These are phyloP conservation scores for Chymomyza procnemis DNA, from an alignment of 2,888 invertebrate species.

Conservation along the genomic window DNA sequence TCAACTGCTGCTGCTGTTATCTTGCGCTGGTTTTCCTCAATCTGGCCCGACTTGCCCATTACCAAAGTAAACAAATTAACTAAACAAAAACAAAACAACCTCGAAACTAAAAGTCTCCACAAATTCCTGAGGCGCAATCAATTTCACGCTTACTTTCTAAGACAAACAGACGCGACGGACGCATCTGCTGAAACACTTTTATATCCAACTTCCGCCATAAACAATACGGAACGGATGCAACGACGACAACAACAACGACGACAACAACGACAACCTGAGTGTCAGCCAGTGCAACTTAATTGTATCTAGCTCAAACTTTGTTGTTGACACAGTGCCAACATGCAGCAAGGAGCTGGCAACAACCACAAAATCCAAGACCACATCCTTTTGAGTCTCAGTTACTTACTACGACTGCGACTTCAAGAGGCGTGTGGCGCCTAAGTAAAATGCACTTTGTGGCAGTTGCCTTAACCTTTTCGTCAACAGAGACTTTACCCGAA, in stretches of 20 bases:
- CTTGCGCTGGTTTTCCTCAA: background rate
- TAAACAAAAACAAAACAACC: background rate
- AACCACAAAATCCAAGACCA: background rate
- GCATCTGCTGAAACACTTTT: background rate
- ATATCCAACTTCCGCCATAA: background rate
- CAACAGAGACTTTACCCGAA: slow-evolving; percentile 9
- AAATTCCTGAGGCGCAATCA: slow-evolving; percentile 62
- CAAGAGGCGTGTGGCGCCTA: slow-evolving; percentile 26
- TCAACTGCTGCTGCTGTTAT: background rate
- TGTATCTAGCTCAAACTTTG: slow-evolving; percentile 19
- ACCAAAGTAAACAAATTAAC: background rate
- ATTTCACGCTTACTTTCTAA: slow-evolving; percentile 50
- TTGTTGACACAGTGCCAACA: slow-evolving; percentile 17
- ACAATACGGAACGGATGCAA: slow-evolving; percentile 24
- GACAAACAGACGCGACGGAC: background rate
- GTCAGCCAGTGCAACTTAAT: slow-evolving; percentile 50
- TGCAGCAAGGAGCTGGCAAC: background rate
- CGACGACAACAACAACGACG: background rate
- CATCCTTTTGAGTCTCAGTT: background rate
- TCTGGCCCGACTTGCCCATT: background rate
- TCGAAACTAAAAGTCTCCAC: background rate
- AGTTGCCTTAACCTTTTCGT: slow-evolving; percentile 11
- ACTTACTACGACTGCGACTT: background rate
- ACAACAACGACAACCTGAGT: background rate
- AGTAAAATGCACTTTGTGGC: slow-evolving; percentile 40